Evolutionary conservation across 2,797 vertebrate species (phyloP).

Genomic region (Melanotaenia boesemani): DNA sequence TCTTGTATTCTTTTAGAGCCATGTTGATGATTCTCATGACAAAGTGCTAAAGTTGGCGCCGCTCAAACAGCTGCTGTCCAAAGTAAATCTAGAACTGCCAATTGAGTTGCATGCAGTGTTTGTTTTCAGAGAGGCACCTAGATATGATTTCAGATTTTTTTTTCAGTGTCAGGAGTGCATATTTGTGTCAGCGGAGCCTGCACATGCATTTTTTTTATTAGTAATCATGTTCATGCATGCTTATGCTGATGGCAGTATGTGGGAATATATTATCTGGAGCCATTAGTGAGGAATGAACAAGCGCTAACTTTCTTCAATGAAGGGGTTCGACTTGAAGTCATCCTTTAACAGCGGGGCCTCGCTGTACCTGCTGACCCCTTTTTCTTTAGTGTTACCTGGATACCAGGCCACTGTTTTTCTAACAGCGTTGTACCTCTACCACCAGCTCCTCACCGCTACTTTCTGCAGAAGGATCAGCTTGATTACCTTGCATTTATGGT

Average conservation of each 20-base stretch:
- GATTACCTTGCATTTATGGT: constrained; percentile 28
- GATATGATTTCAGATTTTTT: constrained; percentile 22
- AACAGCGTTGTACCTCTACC: constrained; percentile 55
- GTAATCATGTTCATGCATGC: constrained; percentile 32
- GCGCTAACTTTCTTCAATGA: constrained; percentile 18
- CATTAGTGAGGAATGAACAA: constrained; percentile 20
- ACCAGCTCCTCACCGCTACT: constrained; percentile 24
- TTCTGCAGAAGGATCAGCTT: constrained; percentile 7
- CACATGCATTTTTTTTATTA: constrained; percentile 17
- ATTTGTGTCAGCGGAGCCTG: constrained; percentile 32
- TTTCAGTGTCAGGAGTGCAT: constrained; percentile 21
- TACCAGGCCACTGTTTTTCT: constrained; percentile 64
- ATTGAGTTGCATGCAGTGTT: constrained; percentile 36
- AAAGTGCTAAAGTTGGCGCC: constrained; percentile 77
- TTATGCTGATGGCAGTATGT: constrained; percentile 23
- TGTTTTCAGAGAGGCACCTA: constrained; percentile 45
- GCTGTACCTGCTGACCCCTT: constrained; percentile 24
- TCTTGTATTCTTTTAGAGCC: constrained; percentile 76
- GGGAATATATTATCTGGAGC: constrained; percentile 11
- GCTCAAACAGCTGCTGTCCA: constrained; percentile 52
- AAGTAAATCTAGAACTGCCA: constrained; percentile 61
- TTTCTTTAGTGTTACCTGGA: constrained; percentile 60
- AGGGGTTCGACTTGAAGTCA: constrained; percentile 42
- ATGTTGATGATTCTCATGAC: constrained; percentile 79
- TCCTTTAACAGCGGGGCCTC: constrained; percentile 41